A percentile compares a stretch with the other conserved stretches of the same genome.
phyloP scores from a whole-genome alignment of 2,888 invertebrate species.

The Sphinx pinastri region DNA sequence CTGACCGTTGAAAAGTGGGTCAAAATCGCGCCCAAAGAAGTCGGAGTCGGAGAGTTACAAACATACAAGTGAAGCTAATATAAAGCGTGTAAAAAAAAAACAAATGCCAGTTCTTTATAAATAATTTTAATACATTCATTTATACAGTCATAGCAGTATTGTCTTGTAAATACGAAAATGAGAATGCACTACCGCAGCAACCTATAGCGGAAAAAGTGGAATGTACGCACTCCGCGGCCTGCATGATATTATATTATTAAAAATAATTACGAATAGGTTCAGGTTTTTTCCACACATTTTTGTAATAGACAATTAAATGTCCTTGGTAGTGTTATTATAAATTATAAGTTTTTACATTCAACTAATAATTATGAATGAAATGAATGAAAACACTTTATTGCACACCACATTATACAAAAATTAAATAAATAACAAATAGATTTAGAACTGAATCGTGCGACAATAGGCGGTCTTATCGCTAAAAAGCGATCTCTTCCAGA shows the following conservation, averaged over 20 bases:
- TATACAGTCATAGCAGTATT: slow-evolving; percentile 62
- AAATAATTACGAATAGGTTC: slow-evolving; percentile 2
- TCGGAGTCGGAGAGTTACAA: too few species aligned
- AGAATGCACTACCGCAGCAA: slow-evolving; percentile 39
- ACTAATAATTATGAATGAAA: too few species aligned
- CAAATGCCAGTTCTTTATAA: slow-evolving; percentile 39
- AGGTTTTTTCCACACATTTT: neutral
- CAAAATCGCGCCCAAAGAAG: too few species aligned
- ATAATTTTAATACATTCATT: slow-evolving; percentile 52
- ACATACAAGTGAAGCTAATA: too few species aligned
- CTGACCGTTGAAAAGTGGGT: too few species aligned
- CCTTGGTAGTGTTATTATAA: neutral
- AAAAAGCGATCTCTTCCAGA: too few species aligned
- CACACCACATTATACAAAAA: too few species aligned
- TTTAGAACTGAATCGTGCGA: too few species aligned
- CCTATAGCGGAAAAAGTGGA: slow-evolving; percentile 49
- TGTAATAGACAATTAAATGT: neutral
- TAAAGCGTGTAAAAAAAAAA: too few species aligned
- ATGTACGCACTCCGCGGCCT: slow-evolving; percentile 43
- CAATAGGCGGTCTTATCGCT: too few species aligned
- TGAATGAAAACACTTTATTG: too few species aligned
- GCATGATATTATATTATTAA: slow-evolving; percentile 19
- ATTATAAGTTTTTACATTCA: neutral
- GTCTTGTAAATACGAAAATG: slow-evolving; percentile 58
- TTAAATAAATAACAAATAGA: too few species aligned